Evolutionary conservation across 2,888 invertebrate species (phyloP), one percentile per base, ranked within the genome.

Genomic region (Phalangium opilio): DNA sequence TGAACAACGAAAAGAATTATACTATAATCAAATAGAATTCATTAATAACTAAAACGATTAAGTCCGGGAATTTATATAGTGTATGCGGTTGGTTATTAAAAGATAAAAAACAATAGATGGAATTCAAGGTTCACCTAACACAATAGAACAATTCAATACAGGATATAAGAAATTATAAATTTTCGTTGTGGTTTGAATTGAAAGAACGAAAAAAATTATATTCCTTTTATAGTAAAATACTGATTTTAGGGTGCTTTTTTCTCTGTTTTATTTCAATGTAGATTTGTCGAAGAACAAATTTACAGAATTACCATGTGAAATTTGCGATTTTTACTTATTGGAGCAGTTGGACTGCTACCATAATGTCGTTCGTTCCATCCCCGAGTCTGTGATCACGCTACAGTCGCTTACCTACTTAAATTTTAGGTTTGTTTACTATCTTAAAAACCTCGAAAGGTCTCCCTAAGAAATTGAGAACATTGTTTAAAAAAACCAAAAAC

Each of bases 371-470:
- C 78, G 85, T 63, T 77, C 75, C 60, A 78, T 93, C 62, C 90
- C 91, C 47, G 83, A 87, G 61, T 77, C 80, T 32, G 77, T 93
- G 50, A 77, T 77, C 52, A 76, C 77, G 66, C 74, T 93, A 48
- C 84, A 86, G 63, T 83, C 84, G 56, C 75, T 93, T 49, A 84
- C 81, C 58, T 83, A 83, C 70, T 75, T 93, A 67, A 89, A 91
- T 73, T 75, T 93, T 68, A 84, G 82, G 82, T 82, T 64, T 65
- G 66, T 19, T 33, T 41, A 46, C 11, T 19, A n/a, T 34, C 12
- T 36, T 36, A 17, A 36, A 36, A 17, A 36, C 17, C 8, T 17
- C 12, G 7, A 17, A 36, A 34, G n/a, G n/a, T 12, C 34, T 38
- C 18, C 18, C 17, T 38, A n/a, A n/a, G 18, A n/a, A 15, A 27